Percentiles rank a stretch among this genome's conserved stretches.
These are phyloP conservation scores for Agraylea sexmaculata DNA, from an alignment of 1,140 invertebrate genomes.

Conservation along the genomic window DNA sequence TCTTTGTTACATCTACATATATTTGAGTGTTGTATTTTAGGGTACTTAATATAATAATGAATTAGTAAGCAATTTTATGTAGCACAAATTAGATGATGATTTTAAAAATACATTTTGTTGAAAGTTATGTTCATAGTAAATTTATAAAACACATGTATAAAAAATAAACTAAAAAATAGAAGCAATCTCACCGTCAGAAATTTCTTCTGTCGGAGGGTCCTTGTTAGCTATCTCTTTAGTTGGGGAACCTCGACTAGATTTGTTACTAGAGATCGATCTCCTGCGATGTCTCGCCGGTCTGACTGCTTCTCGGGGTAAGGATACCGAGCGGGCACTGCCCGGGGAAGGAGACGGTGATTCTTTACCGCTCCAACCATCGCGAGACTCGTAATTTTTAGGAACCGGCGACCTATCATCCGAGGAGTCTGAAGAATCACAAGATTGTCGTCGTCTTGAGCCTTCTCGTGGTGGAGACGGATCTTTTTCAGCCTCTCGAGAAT, in stretches of 20 bases:
- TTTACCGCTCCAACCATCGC: no score
- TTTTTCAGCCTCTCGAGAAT: no score
- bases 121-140: background rate
- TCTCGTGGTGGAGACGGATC: no score
- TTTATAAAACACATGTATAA: background rate
- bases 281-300: no score
- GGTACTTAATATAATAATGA: background rate
- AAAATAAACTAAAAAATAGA: background rate
- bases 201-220: conserved; percentile 38
- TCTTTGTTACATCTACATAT: background rate
- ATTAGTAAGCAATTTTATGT: background rate
- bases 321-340: no score
- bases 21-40: background rate
- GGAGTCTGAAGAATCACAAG: no score
- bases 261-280: no score
- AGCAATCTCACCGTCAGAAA: conserved; percentile 33
- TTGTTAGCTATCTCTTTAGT: conserved; percentile 20
- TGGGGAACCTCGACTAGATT: conserved; percentile 27
- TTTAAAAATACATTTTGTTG: background rate
- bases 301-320: no score
- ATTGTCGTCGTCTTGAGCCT: no score
- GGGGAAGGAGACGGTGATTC: no score
- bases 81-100: background rate
- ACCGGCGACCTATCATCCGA: no score
- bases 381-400: no score